Percentiles rank a stretch among this genome's conserved stretches.
These are phyloP conservation scores for Drosophila virilis DNA, from an alignment of 1,140 invertebrate genomes.

Conservation along the genomic window DNA sequence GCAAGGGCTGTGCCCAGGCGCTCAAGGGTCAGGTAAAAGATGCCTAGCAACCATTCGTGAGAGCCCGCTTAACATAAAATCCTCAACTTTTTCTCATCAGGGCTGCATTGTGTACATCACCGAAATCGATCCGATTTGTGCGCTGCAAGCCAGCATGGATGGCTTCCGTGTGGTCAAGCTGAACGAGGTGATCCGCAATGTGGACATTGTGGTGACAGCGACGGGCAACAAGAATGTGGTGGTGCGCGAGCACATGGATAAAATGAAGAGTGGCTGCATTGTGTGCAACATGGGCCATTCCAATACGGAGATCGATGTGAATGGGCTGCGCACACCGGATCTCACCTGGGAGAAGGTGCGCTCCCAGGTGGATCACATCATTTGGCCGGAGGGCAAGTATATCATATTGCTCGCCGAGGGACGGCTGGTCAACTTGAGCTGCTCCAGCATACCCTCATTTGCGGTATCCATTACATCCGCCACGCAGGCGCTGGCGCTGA, in stretches of 20 bases:
- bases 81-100: not conserved
- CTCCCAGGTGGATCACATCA: slow-evolving; percentile 98
- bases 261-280: slow-evolving; percentile 98
- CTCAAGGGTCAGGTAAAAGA: slow-evolving; percentile 91
- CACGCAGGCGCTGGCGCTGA: slow-evolving; percentile 97
- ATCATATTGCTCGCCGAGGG: slow-evolving; percentile 98
- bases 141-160: slow-evolving; percentile 99
- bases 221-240: slow-evolving; percentile 99
- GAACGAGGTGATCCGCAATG: slow-evolving; percentile 91
- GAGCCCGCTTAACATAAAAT: not conserved
- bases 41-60: not conserved
- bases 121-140: slow-evolving; percentile 99
- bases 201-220: slow-evolving; percentile 97
- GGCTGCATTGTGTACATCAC: slow-evolving; percentile 98
- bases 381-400: slow-evolving; percentile 96
- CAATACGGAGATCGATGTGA: slow-evolving; percentile 99
- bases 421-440: slow-evolving; percentile 97
- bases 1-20: slow-evolving; percentile 98
- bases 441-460: slow-evolving; percentile 98
- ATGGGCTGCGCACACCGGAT: slow-evolving; percentile 96
- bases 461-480: slow-evolving; percentile 98
- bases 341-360: slow-evolving; percentile 98
- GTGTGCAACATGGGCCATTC: slow-evolving; percentile 99
- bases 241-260: slow-evolving; percentile 97
- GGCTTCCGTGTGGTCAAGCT: slow-evolving; percentile 98